Conservation (phyloP, 2,797 vertebrate species). For the Scyliorhinus canicula region DNA sequence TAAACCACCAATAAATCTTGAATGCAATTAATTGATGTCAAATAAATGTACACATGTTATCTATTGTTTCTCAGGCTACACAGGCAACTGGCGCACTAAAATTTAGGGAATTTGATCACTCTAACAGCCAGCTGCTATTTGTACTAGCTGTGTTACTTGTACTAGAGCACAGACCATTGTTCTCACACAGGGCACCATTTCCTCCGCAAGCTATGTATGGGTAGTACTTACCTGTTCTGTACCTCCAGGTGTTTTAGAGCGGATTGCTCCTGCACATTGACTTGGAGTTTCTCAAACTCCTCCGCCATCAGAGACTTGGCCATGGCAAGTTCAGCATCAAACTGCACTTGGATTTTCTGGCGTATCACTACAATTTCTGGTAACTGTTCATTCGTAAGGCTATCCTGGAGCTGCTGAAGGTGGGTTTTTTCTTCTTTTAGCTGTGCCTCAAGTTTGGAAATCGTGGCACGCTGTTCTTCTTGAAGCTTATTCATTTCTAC, state of each 20-base stretch:
- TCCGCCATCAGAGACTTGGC: constrained; percentile 52
- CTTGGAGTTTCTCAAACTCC: constrained; percentile 56
- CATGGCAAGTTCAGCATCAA: constrained; percentile 53
- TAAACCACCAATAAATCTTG: too few relatives aligned
- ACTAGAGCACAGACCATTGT: background rate
- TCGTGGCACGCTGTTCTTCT: constrained; percentile 54
- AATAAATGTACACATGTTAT: background rate
- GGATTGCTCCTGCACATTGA: constrained; percentile 57
- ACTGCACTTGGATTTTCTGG: constrained; percentile 52
- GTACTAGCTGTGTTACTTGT: background rate
- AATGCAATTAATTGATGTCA: background rate
- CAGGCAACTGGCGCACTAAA: background rate
- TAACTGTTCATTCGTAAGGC: constrained; percentile 53
- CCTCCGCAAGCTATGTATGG: background rate
- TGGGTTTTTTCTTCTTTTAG: constrained; percentile 61
- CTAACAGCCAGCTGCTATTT: background rate
- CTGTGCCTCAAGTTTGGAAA: constrained; percentile 57
- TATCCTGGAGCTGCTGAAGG: constrained; percentile 59
- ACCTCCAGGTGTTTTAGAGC: constrained; percentile 58
- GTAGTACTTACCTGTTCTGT: constrained; percentile 60
- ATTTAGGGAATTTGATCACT: too few relatives aligned
- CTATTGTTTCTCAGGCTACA: background rate
- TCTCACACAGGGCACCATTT: background rate
- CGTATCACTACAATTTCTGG: constrained; percentile 49
- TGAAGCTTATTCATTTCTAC: constrained; percentile 52